These are phyloP conservation scores for Rhabdophis nuchalis DNA, from an alignment of 2,797 vertebrate species.

Conservation along the genomic window DNA sequence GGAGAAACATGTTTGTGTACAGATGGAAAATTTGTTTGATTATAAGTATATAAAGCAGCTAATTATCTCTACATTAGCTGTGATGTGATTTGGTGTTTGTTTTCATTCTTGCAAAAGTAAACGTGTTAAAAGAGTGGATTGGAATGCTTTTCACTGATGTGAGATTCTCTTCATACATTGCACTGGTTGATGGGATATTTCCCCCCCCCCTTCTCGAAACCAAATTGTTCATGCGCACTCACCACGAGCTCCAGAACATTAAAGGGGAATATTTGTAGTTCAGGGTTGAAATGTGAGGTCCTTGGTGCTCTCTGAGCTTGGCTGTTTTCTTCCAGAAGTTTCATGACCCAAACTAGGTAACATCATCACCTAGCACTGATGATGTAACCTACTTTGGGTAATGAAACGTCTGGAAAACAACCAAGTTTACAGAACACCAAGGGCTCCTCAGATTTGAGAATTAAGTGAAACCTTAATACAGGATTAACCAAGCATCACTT, in stretches of 20 bases:
- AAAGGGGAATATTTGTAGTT: no score
- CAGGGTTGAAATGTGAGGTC: no score
- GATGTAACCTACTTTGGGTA: no score
- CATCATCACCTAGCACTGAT: no score
- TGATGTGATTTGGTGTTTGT: slow-evolving; percentile 22
- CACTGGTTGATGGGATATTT: slow-evolving; percentile 24
- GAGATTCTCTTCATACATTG: slow-evolving; percentile 7
- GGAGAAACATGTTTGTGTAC: neutral
- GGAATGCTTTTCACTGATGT: neutral
- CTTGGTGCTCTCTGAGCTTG: no score
- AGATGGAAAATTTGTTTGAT: slow-evolving; percentile 9
- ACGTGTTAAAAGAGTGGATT: slow-evolving; percentile 33
- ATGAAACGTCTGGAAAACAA: no score
- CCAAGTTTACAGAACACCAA: no score
- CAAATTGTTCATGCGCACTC: slow-evolving; percentile 13
- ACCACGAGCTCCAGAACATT: neutral
- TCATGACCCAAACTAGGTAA: no score
- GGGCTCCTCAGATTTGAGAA: neutral
- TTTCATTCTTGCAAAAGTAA: slow-evolving; percentile 40
- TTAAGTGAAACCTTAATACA: no score
- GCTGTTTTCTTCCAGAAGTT: no score
- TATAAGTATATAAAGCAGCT: slow-evolving; percentile 20
- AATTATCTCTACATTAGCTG: slow-evolving; percentile 15
- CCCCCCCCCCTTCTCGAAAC: slow-evolving; percentile 11
- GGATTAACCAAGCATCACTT: neutral